These are phyloP conservation scores for Chrysolina haemoptera DNA, from an alignment of 2,888 invertebrate genomes.

Conservation along the genomic window DNA sequence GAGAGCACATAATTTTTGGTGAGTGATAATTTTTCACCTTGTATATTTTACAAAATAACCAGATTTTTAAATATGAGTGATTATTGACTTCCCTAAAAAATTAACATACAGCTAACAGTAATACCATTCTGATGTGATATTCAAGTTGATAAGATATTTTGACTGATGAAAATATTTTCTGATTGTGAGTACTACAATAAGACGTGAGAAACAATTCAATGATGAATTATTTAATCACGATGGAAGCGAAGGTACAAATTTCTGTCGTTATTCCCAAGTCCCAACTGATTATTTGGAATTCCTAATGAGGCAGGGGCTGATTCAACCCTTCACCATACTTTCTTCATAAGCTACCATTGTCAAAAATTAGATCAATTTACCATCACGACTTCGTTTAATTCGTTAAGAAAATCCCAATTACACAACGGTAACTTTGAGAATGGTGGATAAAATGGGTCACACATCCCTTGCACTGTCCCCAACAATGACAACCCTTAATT, in stretches of 20 bases:
- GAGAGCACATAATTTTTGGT: no score
- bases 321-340: constrained; percentile 38
- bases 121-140: no score
- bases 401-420: constrained; percentile 60
- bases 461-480: constrained; percentile 61
- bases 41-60: no score
- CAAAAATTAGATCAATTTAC: constrained; percentile 53
- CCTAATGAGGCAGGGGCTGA: constrained; percentile 38
- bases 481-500: constrained; percentile 70
- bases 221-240: constrained; percentile 24
- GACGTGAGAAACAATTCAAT: not conserved
- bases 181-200: not conserved
- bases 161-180: not conserved
- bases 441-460: constrained; percentile 59
- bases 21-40: no score
- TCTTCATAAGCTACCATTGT: constrained; percentile 36
- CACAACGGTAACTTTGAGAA: constrained; percentile 57
- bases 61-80: no score
- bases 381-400: constrained; percentile 51
- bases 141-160: no score
- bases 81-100: no score
- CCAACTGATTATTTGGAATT: constrained; percentile 37
- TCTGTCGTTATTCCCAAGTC: constrained; percentile 29
- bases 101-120: no score
- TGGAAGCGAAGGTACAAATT: constrained; percentile 33